Base-by-base conservation (phyloP, 2,888 invertebrate species). In the Melinopterus prodromus region DNA sequence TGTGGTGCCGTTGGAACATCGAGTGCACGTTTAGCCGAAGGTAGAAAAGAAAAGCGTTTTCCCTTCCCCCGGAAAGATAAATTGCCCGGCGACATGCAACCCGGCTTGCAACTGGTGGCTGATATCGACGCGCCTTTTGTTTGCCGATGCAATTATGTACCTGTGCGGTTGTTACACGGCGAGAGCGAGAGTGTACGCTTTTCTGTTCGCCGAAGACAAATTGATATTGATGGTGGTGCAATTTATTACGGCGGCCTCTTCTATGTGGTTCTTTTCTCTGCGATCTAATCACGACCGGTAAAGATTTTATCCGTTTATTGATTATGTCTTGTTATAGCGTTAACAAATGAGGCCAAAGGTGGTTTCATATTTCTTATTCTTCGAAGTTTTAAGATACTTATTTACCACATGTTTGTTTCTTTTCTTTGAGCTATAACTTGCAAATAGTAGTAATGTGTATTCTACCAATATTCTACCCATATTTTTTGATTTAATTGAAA, bases 21-120 rank as follows among this genome's bases (percentile, higher is more conserved):
- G 53, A 53, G 53, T 53, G 53, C 53, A 53, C 53, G 53, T 53
- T 53, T 53, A 53, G 53, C 53, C 53, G 53, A 53, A 53, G 53
- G 53, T 53, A 53, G 53, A 53, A 53, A 53, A 53, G 53, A 53
- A 53, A 53, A 53, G 53, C 53, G 53, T 53, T 53, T 53, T 53
- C 53, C 53, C 53, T 53, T 53, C 12, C 12, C 53, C 53, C 7
- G 5, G 53, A 53, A 12, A 53, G 53, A 53, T 53, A 53, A 53
- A 53, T 53, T 53, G 53, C 53, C 12, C 53, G 53, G 53, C 53
- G 53, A 53, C 53, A 53, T 53, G 53, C 53, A 53, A 53, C 53
- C 53, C 5, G 53, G 53, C 12, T 12, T 7, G 53, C 53, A 53
- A 53, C 53, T 53, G 53, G 53, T 53, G 53, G 53, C 53, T 53